Evolutionary conservation across 2,888 invertebrate species (phyloP).

Genomic region (Phytoseiulus persimilis): DNA sequence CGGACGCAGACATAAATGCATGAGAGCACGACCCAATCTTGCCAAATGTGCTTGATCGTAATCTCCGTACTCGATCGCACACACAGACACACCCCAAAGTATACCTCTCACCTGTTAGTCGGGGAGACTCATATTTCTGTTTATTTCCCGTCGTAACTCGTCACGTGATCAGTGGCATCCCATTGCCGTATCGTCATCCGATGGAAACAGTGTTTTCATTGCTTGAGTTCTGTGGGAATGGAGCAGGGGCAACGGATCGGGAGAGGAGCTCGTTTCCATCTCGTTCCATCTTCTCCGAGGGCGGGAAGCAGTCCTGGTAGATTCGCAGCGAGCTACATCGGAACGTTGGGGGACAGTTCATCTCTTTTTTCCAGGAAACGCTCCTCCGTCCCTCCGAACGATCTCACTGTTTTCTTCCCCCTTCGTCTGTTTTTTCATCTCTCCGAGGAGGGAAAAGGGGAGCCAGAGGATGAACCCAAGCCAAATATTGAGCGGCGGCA

Average conservation of each 20-base stretch:
- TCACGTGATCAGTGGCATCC: neutral
- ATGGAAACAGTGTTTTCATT: neutral
- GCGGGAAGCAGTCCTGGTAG: neutral
- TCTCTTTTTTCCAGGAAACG: neutral
- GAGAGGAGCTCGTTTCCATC: neutral
- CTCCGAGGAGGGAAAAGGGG: neutral
- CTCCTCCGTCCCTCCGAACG: neutral
- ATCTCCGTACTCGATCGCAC: neutral
- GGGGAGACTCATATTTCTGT: neutral
- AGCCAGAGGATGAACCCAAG: neutral
- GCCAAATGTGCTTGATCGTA: neutral
- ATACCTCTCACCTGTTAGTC: neutral
- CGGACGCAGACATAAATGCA: neutral
- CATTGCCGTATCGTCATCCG: no score
- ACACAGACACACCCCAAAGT: neutral
- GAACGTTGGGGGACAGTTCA: neutral
- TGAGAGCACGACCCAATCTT: slow-evolving; percentile 5
- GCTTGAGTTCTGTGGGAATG: neutral
- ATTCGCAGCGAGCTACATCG: neutral
- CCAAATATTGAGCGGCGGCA: neutral
- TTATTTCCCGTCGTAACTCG: neutral
- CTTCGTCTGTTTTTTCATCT: neutral
- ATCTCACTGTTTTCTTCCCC: no score
- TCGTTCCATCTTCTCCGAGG: neutral
- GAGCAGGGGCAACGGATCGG: neutral